These are phyloP conservation scores for Crocodylus rhombifer DNA, from an alignment of 2,797 vertebrate genomes.

Conservation along the genomic window DNA sequence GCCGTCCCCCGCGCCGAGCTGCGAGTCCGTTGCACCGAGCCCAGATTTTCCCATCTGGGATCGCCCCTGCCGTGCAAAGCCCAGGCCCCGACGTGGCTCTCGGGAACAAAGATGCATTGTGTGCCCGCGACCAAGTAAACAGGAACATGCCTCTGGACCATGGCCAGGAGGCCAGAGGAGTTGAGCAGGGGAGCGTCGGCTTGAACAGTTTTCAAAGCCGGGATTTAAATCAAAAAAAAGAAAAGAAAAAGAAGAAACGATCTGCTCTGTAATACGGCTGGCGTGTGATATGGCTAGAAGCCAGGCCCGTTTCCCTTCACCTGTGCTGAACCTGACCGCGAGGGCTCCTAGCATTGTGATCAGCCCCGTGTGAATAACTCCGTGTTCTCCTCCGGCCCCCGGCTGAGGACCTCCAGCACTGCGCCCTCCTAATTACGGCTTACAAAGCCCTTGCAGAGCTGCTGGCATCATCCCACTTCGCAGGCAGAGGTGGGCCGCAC, in stretches of 20 bases:
- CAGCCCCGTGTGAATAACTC: not conserved
- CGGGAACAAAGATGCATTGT: not conserved
- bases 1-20: not conserved
- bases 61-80: not conserved
- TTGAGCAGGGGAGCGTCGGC: not conserved
- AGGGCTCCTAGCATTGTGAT: not conserved
- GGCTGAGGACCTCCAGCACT: not conserved
- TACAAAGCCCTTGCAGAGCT: not conserved
- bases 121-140: not conserved
- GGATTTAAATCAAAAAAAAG: not conserved
- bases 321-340: not conserved
- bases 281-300: too few species aligned
- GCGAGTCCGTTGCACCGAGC: too few species aligned
- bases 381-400: not conserved
- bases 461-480: not conserved
- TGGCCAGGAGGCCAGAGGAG: fast-evolving
- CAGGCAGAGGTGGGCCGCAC: too few species aligned
- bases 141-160: fast-evolving
- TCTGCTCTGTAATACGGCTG: too few species aligned
- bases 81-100: not conserved
- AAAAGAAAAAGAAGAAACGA: too few species aligned
- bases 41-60: not conserved
- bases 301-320: not conserved
- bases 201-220: not conserved
- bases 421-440: not conserved